Evolutionary conservation across 2,888 invertebrate species (phyloP), one percentile per base, ranked within the genome.

Genomic region (Euclidia mi): DNA sequence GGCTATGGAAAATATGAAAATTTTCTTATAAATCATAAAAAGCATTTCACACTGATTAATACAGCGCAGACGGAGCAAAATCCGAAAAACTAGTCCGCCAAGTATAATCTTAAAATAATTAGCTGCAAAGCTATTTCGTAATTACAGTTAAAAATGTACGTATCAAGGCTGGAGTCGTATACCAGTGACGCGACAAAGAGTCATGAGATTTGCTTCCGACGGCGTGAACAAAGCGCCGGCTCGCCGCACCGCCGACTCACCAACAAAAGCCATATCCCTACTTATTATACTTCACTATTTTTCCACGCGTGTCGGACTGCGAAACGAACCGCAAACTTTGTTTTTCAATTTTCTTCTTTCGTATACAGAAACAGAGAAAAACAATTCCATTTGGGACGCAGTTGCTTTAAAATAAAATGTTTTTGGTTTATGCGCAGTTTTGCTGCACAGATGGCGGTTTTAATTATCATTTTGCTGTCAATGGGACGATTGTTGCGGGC

Each of bases 151-250:
- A 58, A 65, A 66, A 60, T 58, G 61, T 58, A 65, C 60, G 65
- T 71, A 56, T 38, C 47, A 61, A 41, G 48, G 56, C 68, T 44
- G 53, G 40, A 51, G 56, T 46, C 38, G 44, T 60, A 52, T 64
- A 61, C 78, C 64, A 71, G 61, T 69, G 57, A 64, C 56, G 42
- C 63, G 83, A 84, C 82, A 80, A 73, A 82, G 81, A 86, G 81
- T 83, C 88, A 91, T 85, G 84, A 84, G 81, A 78, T 82, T 86
- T 79, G 77, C 77, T 82, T 79, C 78, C 75, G 71, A n/a, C n/a
- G 60, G 71, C 72, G 67, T 82, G 81, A 76, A 81, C 79, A 83
- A 76, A 76, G 70, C 52, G 56, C n/a, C n/a, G n/a, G n/a, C n/a
- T n/a, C n/a, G 64, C 72, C 63, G 64, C 51, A 63, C 61, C 55